Base-by-base conservation (phyloP, 2,113 vertebrate species). In the Mormyrus iriodes region DNA sequence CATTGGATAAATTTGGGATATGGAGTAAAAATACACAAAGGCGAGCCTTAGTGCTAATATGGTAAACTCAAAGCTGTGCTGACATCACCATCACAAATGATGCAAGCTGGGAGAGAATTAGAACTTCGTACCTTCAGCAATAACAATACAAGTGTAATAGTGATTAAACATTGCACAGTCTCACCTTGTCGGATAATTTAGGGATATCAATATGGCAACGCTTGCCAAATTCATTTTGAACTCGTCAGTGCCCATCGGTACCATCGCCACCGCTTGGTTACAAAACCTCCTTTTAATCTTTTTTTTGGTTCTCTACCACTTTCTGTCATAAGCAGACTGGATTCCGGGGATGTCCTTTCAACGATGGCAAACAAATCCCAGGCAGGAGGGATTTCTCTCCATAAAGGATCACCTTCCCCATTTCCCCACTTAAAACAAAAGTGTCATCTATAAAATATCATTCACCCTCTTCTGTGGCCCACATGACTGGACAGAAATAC, bases 341-440 rank as follows among this genome's bases (percentile, higher is more conserved):
- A 51, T 31, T 31, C 49, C 4, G 13, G 12, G 27, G 49, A 52
- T 52, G 27, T n/a, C 46, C 13, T 86, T 58, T 61, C 35, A 58
- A 39, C 39, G 53, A 13, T 6, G 44, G 35, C 61, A 58, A 58
- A 42, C 52, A 55, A 21, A 27, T 44, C 51, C 85, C 46, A 52
- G 12, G 24, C 17, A 19, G 5, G 39, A 31, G 3, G 85, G n/a
- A 10, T 17, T 6, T 65, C 58, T 90, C 73, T 42, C 49, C 86
- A 49, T 4, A 48, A n/a, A 24, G 65, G 48, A 53, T 55, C 10
- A 44, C 79, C 79, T 48, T 83, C 21, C 39, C 3, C 3, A 17
- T n/a, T 86, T 86, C 55, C 44, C 39, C 44, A 19, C 19, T 52
- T 87, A 79, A 88, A 90, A 90, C 10, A 15, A 76, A 85, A 76